Percentiles rank a stretch among this genome's conserved stretches.
phyloP scores from a whole-genome alignment of 2,888 invertebrate species.

The Osedax fenrisi region DNA sequence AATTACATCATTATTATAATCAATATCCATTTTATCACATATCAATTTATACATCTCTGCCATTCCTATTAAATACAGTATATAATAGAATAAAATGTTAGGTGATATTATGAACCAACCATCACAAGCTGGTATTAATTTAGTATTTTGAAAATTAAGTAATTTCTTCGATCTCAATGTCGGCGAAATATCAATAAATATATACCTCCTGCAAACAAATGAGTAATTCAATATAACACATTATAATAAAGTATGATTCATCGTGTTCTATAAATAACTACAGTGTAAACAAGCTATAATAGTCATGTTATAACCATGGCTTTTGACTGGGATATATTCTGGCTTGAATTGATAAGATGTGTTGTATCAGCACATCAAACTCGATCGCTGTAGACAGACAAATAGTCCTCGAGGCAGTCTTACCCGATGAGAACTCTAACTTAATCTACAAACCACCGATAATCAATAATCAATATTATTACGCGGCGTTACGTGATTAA shows the following conservation, averaged over 20 bases:
- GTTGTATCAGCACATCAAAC: background rate
- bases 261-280: too few relatives aligned
- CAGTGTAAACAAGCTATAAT: too few relatives aligned
- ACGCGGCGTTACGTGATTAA: too few relatives aligned
- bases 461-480: too few relatives aligned
- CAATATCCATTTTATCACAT: background rate
- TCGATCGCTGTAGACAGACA: background rate
- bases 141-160: background rate
- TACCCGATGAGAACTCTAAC: background rate
- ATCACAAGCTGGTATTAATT: background rate
- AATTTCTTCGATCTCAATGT: background rate
- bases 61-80: too few relatives aligned
- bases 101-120: background rate
- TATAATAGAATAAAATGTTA: too few relatives aligned
- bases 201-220: background rate
- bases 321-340: background rate
- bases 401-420: background rate
- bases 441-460: too few relatives aligned
- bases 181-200: background rate
- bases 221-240: too few relatives aligned
- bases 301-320: background rate
- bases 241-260: too few relatives aligned
- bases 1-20: background rate
- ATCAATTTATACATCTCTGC: background rate
- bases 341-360: background rate